Conservation (phyloP, 2,888 invertebrate species). For the Sisyra nigra region DNA sequence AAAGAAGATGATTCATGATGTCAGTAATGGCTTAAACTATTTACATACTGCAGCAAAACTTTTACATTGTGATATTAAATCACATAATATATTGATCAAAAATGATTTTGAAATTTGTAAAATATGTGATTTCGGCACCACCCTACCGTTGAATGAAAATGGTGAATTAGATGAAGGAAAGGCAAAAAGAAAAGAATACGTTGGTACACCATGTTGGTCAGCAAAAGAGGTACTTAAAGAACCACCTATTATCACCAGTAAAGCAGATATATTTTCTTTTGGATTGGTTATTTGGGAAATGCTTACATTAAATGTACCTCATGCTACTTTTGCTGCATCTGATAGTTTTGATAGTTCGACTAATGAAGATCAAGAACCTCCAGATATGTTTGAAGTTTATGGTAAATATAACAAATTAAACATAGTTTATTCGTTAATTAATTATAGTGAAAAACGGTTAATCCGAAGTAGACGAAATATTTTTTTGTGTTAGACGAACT, state of each 20-base stretch:
- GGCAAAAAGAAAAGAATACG: conserved; percentile 37
- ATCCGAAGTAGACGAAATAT: too few relatives aligned
- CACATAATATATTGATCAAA: conserved; percentile 64
- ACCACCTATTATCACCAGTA: conserved; percentile 39
- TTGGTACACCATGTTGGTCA: conserved; percentile 64
- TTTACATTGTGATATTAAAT: conserved; percentile 73
- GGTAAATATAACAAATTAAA: not conserved
- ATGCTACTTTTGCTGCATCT: not conserved
- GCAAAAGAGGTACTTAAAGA: conserved; percentile 60
- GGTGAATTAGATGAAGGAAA: conserved; percentile 39
- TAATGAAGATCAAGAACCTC: not conserved
- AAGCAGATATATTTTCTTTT: conserved; percentile 66
- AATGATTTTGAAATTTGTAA: conserved; percentile 60
- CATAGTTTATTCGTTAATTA: not conserved
- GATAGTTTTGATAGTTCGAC: not conserved
- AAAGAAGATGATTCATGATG: conserved; percentile 46
- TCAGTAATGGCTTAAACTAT: conserved; percentile 57
- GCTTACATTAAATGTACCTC: conserved; percentile 52
- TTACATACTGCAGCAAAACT: conserved; percentile 54
- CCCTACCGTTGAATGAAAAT: conserved; percentile 47
- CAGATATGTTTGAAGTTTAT: not conserved
- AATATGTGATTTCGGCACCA: conserved; percentile 75
- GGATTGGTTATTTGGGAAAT: conserved; percentile 72
- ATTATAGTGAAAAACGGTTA: not conserved
- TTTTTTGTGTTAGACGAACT: too few relatives aligned